Conservation (phyloP, 2,113 vertebrate genomes). For the Mobula hypostoma region DNA sequence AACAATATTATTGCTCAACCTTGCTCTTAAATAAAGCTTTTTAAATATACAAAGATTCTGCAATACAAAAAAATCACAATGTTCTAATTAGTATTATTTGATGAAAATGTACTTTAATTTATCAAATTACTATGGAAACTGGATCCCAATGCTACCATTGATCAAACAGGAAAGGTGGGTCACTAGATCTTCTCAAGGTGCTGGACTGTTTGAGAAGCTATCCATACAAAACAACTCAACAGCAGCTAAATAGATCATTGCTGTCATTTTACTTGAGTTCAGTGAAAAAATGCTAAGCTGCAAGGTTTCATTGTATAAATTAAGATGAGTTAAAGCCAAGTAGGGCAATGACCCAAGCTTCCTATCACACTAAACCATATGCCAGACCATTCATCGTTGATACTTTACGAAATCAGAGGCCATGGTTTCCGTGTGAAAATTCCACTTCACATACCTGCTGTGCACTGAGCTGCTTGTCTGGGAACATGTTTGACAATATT, state of each 20-base stretch:
- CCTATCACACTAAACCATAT: constrained; percentile 95
- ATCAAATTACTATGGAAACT: background rate
- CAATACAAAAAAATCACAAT: background rate
- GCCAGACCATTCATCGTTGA: constrained; percentile 84
- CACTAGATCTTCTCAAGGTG: background rate
- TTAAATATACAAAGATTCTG: background rate
- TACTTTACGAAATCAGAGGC: constrained; percentile 87
- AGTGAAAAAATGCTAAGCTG: constrained; percentile 82
- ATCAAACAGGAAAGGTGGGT: background rate
- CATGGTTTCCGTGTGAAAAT: constrained; percentile 66
- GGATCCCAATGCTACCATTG: background rate
- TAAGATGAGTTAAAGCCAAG: constrained; percentile 71
- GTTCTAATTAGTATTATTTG: background rate
- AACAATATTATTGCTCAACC: background rate
- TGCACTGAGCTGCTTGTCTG: constrained; percentile 65
- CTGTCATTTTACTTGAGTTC: constrained; percentile 72
- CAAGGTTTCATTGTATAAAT: constrained; percentile 89
- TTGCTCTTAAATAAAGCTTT: background rate
- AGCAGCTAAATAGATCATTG: constrained; percentile 70
- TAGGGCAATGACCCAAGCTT: constrained; percentile 66
- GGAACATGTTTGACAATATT: constrained; percentile 24
- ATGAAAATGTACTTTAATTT: too few species aligned
- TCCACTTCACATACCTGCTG: constrained; percentile 68
- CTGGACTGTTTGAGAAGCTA: constrained; percentile 63
- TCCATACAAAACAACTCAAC: too few species aligned